These are phyloP conservation scores for Bombus ignitus DNA, from an alignment of 1,140 invertebrate species.

Conservation along the genomic window DNA sequence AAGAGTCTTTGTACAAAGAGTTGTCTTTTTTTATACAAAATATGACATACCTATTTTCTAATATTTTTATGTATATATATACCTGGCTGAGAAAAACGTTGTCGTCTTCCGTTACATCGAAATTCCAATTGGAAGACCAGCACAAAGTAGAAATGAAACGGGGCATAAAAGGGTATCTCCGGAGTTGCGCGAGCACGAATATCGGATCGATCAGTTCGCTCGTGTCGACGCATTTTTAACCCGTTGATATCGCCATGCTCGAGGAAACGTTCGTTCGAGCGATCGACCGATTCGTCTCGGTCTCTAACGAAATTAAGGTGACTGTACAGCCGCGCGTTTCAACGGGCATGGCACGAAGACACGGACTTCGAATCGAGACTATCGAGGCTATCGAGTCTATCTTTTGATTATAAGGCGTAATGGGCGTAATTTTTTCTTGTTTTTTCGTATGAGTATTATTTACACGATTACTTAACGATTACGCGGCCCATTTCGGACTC, in stretches of 20 bases:
- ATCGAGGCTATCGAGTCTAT: constrained; percentile 48
- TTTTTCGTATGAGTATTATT: constrained; percentile 50
- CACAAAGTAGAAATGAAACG: constrained; percentile 39
- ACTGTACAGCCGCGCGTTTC: constrained; percentile 51
- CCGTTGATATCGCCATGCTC: constrained; percentile 26
- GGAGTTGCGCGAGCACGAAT: constrained; percentile 62
- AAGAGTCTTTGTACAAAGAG: constrained; percentile 75
- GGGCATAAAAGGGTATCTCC: constrained; percentile 42
- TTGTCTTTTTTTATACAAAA: constrained; percentile 74
- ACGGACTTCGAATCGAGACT: constrained; percentile 22
- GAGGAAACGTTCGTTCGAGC: not conserved
- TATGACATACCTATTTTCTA: constrained; percentile 63
- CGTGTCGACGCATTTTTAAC: constrained; percentile 56
- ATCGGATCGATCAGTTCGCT: constrained; percentile 73
- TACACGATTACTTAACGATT: constrained; percentile 60
- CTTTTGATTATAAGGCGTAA: constrained; percentile 62
- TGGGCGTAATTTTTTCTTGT: constrained; percentile 22
- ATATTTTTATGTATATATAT: constrained; percentile 46
- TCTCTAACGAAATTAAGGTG: constrained; percentile 24
- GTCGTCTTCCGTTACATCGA: constrained; percentile 61
- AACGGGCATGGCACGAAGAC: constrained; percentile 20
- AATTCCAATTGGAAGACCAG: constrained; percentile 25
- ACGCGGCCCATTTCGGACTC: constrained; percentile 1
- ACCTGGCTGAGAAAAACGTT: constrained; percentile 35
- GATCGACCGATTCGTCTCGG: constrained; percentile 1